Percentiles rank a stretch among this genome's conserved stretches.
Conservation (phyloP, 35 echinoderm and acorn worm species). For the Hemicentrotus pulcherrimus region DNA sequence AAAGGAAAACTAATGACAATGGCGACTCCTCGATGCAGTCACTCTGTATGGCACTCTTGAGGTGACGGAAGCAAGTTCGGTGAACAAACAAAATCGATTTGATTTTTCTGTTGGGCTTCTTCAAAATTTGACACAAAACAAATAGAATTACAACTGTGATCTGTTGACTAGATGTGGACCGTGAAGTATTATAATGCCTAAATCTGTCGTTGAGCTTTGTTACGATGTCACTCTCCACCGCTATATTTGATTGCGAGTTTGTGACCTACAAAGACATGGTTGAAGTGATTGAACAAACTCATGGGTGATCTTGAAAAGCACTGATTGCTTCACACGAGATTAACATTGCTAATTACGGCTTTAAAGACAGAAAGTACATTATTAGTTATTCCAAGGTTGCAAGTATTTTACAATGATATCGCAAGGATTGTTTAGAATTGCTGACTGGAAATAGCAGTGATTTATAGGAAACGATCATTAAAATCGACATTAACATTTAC, state of each 20-base stretch:
- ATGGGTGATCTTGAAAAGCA: background rate
- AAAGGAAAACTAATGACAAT: background rate
- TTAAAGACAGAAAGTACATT: background rate
- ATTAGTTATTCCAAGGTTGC: no score
- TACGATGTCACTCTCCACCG: background rate
- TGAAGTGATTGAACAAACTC: background rate
- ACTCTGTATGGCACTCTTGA: background rate
- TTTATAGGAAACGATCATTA: no score
- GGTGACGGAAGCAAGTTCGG: background rate
- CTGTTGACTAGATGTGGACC: background rate
- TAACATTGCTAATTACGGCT: background rate
- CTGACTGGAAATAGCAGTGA: no score
- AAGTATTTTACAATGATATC: no score
- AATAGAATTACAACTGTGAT: background rate
- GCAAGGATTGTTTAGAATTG: no score
- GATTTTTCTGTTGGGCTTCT: background rate
- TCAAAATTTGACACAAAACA: slow-evolving; percentile 4
- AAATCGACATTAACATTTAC: no score
- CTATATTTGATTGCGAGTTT: background rate
- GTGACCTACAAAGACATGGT: background rate
- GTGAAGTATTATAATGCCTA: background rate
- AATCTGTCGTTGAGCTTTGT: background rate
- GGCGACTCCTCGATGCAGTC: background rate
- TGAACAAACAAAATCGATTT: slow-evolving; percentile 6
- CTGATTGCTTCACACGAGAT: background rate